Percentiles rank a stretch among this genome's conserved stretches.
Conservation (phyloP, 2,113 vertebrate genomes). For the Dromas ardeola region DNA sequence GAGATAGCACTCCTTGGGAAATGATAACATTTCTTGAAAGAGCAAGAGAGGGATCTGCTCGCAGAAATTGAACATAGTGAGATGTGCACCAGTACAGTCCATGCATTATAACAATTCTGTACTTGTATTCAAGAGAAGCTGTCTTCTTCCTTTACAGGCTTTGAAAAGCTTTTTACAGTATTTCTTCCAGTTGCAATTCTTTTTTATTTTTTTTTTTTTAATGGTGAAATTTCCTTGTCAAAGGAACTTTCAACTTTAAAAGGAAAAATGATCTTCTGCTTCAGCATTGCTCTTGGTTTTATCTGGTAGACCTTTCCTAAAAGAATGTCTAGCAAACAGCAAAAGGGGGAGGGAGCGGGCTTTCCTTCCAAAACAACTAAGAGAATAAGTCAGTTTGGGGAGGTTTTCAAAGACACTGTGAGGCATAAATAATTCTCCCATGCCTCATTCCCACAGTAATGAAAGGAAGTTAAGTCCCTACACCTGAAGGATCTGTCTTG, state of each 20-base stretch:
- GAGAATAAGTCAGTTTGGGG: neutral
- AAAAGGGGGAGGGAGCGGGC: neutral
- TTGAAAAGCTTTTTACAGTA: neutral
- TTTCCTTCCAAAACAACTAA: neutral
- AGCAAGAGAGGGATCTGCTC: neutral
- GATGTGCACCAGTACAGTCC: neutral
- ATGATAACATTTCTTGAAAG: conserved; percentile 45
- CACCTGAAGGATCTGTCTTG: neutral
- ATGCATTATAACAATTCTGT: neutral
- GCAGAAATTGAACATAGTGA: neutral
- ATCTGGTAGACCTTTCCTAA: neutral
- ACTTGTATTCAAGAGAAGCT: neutral
- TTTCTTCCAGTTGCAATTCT: neutral
- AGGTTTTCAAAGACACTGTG: neutral
- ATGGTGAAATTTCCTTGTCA: neutral
- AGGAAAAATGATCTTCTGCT: neutral
- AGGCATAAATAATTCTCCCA: neutral
- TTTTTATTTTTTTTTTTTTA: neutral
- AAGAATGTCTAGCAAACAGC: neutral
- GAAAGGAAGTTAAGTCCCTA: neutral
- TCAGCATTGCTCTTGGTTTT: neutral
- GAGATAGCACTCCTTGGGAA: neutral
- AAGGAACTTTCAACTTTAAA: neutral
- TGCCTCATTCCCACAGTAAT: neutral
- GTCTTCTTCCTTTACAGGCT: neutral